Percentiles rank a stretch among this genome's conserved stretches.
phyloP scores from a whole-genome alignment of 2,888 invertebrate genomes.

The Amphiduros pacificus region DNA sequence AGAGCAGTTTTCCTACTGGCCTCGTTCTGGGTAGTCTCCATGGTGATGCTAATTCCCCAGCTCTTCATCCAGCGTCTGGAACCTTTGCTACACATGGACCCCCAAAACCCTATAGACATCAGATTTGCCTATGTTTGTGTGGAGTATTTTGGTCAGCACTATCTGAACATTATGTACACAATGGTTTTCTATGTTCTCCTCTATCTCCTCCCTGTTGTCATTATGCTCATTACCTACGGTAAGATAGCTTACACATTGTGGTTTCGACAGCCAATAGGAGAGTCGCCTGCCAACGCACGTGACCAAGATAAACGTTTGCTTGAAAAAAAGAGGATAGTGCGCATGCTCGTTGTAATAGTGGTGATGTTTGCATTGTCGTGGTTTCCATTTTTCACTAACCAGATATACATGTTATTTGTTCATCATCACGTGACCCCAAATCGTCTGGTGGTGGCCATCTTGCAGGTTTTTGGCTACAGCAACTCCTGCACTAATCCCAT shows the following conservation, averaged over 20 bases:
- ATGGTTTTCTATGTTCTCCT: slow-evolving; percentile 36
- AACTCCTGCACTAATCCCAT: slow-evolving; percentile 48
- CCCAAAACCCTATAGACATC: background rate
- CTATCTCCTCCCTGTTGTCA: slow-evolving; percentile 39
- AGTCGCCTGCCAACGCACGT: slow-evolving; percentile 32
- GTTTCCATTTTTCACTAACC: slow-evolving; percentile 46
- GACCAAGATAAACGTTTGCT: slow-evolving; percentile 32
- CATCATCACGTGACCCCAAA: slow-evolving; percentile 3
- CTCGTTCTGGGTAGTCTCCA: slow-evolving; percentile 36
- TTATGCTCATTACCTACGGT: slow-evolving; percentile 42
- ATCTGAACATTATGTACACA: slow-evolving; percentile 32
- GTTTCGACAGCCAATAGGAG: slow-evolving; percentile 41
- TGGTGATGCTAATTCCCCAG: slow-evolving; percentile 37
- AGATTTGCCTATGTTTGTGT: slow-evolving; percentile 33
- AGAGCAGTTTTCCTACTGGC: slow-evolving; percentile 35
- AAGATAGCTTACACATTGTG: slow-evolving; percentile 41
- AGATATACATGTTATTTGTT: slow-evolving; percentile 36
- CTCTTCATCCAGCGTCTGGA: slow-evolving; percentile 38
- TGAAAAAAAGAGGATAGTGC: slow-evolving; percentile 41
- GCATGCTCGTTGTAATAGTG: slow-evolving; percentile 42
- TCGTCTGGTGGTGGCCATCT: slow-evolving; percentile 35
- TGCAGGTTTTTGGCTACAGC: slow-evolving; percentile 45
- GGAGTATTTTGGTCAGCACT: slow-evolving; percentile 35
- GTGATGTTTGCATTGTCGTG: slow-evolving; percentile 41
- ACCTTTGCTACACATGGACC: slow-evolving; percentile 32